phyloP scores from a whole-genome alignment of 2,113 vertebrate genomes.

The Strigops habroptila region DNA sequence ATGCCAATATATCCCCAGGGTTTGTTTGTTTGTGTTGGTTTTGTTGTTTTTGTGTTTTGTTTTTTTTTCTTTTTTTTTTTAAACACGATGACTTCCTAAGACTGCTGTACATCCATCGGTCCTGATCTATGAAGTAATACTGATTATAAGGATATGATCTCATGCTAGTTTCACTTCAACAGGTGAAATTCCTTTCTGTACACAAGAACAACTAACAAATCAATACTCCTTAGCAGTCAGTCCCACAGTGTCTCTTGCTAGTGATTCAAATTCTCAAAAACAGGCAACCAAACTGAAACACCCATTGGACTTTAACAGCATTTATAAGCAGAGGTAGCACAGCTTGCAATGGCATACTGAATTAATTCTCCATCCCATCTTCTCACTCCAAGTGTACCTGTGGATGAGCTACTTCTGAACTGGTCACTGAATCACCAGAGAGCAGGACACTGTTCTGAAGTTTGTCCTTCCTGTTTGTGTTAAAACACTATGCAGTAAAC shows the following conservation, averaged over 20 bases:
- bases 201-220: neutral
- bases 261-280: neutral
- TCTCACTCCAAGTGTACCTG: fast-evolving
- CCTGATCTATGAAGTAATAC: neutral
- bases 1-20: neutral
- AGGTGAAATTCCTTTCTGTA: neutral
- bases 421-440: neutral
- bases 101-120: neutral
- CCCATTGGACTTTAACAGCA: neutral
- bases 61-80: neutral
- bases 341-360: fast-evolving
- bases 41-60: neutral
- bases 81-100: neutral
- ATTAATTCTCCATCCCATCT: neutral
- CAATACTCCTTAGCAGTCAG: neutral
- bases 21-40: neutral
- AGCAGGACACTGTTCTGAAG: neutral
- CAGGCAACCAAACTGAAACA: neutral
- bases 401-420: neutral
- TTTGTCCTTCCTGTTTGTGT: neutral
- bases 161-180: neutral
- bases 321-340: neutral
- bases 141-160: neutral
- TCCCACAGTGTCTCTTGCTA: neutral
- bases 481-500: neutral